A percentile compares a stretch with the other conserved stretches of the same genome.
Conservation (phyloP, 1,140 invertebrate genomes). For the Drosophila elegans region DNA sequence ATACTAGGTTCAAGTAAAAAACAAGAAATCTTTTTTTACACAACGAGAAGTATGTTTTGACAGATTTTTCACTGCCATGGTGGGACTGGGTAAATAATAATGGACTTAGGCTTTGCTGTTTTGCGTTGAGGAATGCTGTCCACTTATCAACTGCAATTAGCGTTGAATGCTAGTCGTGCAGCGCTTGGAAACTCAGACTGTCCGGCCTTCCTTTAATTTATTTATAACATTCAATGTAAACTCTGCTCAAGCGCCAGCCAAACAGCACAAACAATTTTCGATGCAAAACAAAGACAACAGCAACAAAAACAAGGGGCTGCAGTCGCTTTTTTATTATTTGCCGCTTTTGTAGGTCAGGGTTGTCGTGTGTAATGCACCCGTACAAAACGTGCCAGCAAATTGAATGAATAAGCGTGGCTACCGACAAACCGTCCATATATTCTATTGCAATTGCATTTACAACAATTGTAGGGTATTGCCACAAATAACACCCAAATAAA, state of each 20-base stretch:
- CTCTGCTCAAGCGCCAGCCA: slow-evolving; percentile 50
- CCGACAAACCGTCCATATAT: slow-evolving; percentile 41
- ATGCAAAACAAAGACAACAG: slow-evolving; percentile 43
- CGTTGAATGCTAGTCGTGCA: slow-evolving; percentile 39
- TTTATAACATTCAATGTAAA: slow-evolving; percentile 77
- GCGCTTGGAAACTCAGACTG: slow-evolving; percentile 37
- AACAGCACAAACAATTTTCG: slow-evolving; percentile 53
- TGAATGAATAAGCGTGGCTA: slow-evolving; percentile 74
- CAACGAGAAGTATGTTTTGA: slow-evolving; percentile 1
- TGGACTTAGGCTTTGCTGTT: slow-evolving; percentile 17
- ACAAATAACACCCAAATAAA: slow-evolving; percentile 9
- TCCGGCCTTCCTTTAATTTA: slow-evolving; percentile 67
- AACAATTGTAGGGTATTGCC: slow-evolving; percentile 39
- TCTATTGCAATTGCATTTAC: slow-evolving; percentile 46
- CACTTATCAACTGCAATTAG: slow-evolving; percentile 52
- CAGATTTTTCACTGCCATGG: slow-evolving; percentile 7
- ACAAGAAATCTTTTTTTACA: neutral
- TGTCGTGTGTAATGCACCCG: slow-evolving; percentile 71
- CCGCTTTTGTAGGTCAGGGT: slow-evolving; percentile 77
- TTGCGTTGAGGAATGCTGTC: slow-evolving; percentile 37
- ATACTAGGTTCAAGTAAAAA: too few species aligned
- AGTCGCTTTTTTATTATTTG: slow-evolving; percentile 44
- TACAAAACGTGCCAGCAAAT: slow-evolving; percentile 74
- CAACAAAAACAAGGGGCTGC: slow-evolving; percentile 40
- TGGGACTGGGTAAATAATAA: slow-evolving; percentile 9